These are phyloP conservation scores for Plecotus auritus DNA, from an alignment of 2,113 vertebrate species.

Conservation along the genomic window DNA sequence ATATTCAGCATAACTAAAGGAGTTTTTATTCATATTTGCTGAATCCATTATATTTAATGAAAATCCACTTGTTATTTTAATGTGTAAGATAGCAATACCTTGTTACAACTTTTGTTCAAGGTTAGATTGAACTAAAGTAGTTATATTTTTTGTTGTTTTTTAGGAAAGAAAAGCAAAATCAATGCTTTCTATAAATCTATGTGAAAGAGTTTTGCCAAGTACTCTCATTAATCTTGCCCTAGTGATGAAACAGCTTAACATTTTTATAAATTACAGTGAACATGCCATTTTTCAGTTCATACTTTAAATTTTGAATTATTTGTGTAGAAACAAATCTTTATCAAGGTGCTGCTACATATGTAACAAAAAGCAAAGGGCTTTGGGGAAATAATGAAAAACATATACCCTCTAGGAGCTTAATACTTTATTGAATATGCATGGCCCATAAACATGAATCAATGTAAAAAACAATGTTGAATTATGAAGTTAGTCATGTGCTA, in stretches of 20 bases:
- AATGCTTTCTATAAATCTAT: neutral
- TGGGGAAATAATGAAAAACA: neutral
- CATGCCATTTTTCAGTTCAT: neutral
- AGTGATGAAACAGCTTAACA: neutral
- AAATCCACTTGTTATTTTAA: conserved; percentile 19
- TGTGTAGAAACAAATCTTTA: neutral
- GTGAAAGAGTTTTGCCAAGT: neutral
- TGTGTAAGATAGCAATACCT: neutral
- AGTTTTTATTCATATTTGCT: neutral
- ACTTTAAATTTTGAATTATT: neutral
- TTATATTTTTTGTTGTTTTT: neutral
- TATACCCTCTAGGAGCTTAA: neutral
- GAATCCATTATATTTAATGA: neutral
- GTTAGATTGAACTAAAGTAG: neutral
- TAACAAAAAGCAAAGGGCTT: neutral
- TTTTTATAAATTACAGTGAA: neutral
- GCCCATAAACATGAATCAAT: neutral
- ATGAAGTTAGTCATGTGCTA: neutral
- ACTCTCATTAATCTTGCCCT: neutral
- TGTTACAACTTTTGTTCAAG: neutral
- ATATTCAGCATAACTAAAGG: neutral
- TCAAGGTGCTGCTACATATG: neutral
- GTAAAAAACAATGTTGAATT: neutral
- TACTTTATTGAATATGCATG: neutral
- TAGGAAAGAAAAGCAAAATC: neutral